Evolutionary conservation across 1,140 invertebrate genomes (phyloP).

Genomic region (Bombus huntii): DNA sequence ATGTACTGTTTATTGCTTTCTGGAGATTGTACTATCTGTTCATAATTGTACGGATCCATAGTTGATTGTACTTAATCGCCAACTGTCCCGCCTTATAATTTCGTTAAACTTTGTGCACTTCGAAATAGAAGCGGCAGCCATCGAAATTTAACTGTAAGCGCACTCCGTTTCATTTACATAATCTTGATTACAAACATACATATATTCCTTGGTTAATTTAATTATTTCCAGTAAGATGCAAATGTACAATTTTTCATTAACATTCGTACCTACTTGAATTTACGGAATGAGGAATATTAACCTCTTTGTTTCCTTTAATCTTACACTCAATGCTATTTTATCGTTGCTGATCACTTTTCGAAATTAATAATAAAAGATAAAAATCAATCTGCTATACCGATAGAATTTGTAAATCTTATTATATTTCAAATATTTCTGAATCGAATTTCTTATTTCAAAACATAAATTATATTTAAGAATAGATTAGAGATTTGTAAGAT

Average conservation of each 20-base stretch:
- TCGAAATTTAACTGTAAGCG: neutral
- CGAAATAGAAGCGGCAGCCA: too few species aligned
- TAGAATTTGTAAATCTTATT: too few species aligned
- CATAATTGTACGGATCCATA: neutral
- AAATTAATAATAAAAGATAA: too few species aligned
- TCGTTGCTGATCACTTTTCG: too few species aligned
- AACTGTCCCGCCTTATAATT: neutral
- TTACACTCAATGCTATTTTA: too few species aligned
- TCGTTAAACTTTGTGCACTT: neutral
- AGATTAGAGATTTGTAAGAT: neutral
- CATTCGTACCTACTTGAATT: neutral
- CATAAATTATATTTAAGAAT: too few species aligned
- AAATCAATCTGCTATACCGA: too few species aligned
- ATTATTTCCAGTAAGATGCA: neutral
- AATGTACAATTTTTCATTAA: neutral
- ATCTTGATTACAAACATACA: neutral
- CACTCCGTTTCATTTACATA: neutral
- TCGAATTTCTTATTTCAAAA: too few species aligned
- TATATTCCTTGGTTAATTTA: neutral
- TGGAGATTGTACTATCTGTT: neutral
- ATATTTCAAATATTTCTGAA: too few species aligned
- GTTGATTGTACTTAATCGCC: slow-evolving; percentile 9
- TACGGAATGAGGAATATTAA: neutral
- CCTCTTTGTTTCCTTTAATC: neutral
- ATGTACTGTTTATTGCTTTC: neutral